Percentiles rank a stretch among this genome's conserved stretches.
Conservation (phyloP, 2,113 vertebrate genomes). For the Pterophyllum scalare region DNA sequence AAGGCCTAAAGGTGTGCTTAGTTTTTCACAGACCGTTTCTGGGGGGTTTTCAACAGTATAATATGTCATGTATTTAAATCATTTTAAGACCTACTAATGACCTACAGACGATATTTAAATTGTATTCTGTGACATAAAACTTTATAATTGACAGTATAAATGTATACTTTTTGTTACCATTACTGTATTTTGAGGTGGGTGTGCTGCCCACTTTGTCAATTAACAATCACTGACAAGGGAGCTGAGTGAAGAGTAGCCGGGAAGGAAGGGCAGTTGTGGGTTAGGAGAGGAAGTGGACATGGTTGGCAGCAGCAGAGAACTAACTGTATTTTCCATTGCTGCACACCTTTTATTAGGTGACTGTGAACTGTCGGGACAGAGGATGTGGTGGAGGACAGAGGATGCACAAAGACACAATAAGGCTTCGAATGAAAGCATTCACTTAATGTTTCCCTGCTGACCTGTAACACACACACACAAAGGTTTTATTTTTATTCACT, state of each 20-base stretch:
- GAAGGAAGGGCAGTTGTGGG: conserved; percentile 59
- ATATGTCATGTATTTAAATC: background rate
- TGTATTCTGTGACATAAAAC: background rate
- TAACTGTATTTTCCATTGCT: conserved; percentile 53
- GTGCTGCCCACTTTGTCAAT: conserved; percentile 5
- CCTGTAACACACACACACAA: conserved; percentile 29
- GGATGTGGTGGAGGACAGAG: conserved; percentile 51
- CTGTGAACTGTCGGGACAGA: conserved; percentile 37
- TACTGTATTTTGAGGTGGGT: background rate
- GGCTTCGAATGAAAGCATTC: conserved; percentile 6
- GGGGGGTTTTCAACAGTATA: background rate
- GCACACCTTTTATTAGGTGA: conserved; percentile 42
- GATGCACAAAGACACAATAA: conserved; percentile 51
- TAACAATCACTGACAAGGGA: conserved; percentile 2
- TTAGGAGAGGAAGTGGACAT: conserved; percentile 43
- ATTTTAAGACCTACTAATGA: background rate
- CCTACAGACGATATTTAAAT: background rate
- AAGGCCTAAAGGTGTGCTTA: background rate
- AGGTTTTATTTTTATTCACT: conserved; percentile 44
- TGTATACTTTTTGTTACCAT: background rate
- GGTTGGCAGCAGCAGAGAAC: conserved; percentile 33
- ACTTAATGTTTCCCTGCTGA: conserved; percentile 33
- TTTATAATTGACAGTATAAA: background rate
- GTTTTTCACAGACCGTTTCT: background rate
- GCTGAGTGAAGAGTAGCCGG: conserved; percentile 35